Base-by-base conservation (phyloP, 2,113 vertebrate genomes). In the Hippocampus barbouri region DNA sequence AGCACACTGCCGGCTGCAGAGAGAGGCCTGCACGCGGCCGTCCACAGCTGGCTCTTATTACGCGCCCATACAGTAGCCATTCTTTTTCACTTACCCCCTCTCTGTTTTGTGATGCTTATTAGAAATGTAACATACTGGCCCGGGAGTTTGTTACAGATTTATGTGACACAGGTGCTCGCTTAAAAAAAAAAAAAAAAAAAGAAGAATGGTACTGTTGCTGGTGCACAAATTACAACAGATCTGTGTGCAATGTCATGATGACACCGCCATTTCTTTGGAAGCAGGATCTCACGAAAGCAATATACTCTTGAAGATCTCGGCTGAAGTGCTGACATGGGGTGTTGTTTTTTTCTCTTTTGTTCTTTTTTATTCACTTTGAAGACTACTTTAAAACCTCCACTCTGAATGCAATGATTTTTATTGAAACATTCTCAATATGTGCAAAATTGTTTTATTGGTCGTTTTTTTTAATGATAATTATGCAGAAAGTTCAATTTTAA, bases 11-110 rank as follows among this genome's bases (percentile, higher is more conserved):
- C 74, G 25, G 76, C 74, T 27, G 57, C 59, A 4, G 77, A 51
- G 77, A 51, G 63, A 74, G 79, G 83, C 79, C 59, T 61, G 59
- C 84, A 88, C 92, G 91, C 90, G 84, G 81, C 83, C 89, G 89
- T 86, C 89, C 93, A 94, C 97, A 98, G 95, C 94, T 98, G 96
- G 94, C 93, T 93, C 91, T 89, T 93, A 95, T 98, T 96, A 97
- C 89, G 85, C 84, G 81, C 84, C 87, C 92, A 93, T 93, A 92
- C 93, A 93, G 71, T 81, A 93, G 93, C 94, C 93, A 94, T 97
- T 96, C 94, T 95, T 96, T 94, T 96, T 94, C 93, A 93, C 94
- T 93, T 70, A 92, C 91, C 87, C 83, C 75, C 82, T 40, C 76
- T 82, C 84, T 92, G 90, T 90, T 93, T 88, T 87, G 92, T 94